These are phyloP conservation scores for Heterotis niloticus DNA, from an alignment of 2,113 vertebrate species.

Conservation along the genomic window DNA sequence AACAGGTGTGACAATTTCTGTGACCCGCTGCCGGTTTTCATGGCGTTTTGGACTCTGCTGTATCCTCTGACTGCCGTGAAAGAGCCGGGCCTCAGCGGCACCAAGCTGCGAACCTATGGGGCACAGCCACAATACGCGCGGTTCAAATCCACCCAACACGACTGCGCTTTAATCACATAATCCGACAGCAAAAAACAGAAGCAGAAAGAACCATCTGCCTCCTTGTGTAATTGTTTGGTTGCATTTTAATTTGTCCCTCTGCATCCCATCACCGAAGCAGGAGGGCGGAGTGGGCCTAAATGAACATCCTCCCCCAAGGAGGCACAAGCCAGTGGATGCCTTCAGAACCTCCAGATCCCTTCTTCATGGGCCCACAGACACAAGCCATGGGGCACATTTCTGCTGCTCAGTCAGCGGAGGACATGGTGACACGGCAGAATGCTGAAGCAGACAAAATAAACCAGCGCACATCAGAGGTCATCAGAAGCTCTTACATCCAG, in stretches of 20 bases:
- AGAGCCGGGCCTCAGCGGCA: no score
- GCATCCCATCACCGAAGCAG: background rate
- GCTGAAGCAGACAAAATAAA: constrained; percentile 27
- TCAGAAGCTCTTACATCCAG: constrained; percentile 23
- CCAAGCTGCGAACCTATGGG: background rate
- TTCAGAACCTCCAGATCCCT: background rate
- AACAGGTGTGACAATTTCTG: background rate
- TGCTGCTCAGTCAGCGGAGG: constrained; percentile 31
- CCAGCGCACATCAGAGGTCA: background rate
- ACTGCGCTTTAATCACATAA: constrained; percentile 11
- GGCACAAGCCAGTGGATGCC: background rate
- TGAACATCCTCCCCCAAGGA: background rate
- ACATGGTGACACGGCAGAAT: constrained; percentile 35
- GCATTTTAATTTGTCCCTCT: constrained; percentile 7
- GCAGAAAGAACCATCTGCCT: background rate
- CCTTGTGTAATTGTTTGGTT: background rate
- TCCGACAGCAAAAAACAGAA: background rate
- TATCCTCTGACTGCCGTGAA: background rate
- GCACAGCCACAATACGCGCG: background rate
- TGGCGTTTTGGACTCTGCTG: background rate
- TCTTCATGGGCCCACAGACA: background rate
- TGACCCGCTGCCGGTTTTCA: background rate
- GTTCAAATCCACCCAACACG: background rate
- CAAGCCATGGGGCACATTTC: background rate
- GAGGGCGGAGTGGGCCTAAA: background rate